Base-by-base conservation (phyloP, 2,113 vertebrate genomes). In the Cochlearius cochlearius region DNA sequence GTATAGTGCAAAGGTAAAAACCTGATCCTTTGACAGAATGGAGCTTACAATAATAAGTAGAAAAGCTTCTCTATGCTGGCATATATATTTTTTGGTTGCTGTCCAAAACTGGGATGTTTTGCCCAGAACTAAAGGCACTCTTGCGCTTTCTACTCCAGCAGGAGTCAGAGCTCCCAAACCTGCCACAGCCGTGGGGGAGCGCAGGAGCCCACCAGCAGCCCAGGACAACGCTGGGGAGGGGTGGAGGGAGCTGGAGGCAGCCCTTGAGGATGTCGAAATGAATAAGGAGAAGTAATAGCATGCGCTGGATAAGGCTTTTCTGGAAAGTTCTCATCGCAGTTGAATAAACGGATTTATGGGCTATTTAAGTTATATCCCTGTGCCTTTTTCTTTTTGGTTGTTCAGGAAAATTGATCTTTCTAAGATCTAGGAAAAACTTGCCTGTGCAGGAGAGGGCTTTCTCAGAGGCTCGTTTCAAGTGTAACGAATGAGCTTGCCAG, bases 351-450 rank as follows among this genome's bases (percentile, higher is more conserved):
- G 88, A 76, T 27, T 68, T 85, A 68, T 29, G 36, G 56, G 52
- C 58, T 89, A 59, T 83, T 92, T 34, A 92, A 50, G 38, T 49
- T 84, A 30, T 56, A 88, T 71, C 39, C 53, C 63, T 76, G 29
- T 38, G 23, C 29, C 45, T 85, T 72, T 91, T 63, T 72, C 45
- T 94, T 79, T 90, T 36, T 55, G 21, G 26, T 76, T 53, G 32
- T 79, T 91, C 20, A 43, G 66, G 73, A 95, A 91, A 94, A 97
- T 43, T 60, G 73, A 88, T 92, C 41, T 59, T 92, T 76, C 74
- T 86, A 43, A 43, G 47, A 45, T 67, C 56, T 16, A 72, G 34
- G 20, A 66, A 69, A 66, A 91, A 79, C 74, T 50, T 66, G 41
- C 82, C 66, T 85, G 43, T 68, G 66, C 5, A 0, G 38, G 62